Evolutionary conservation across 2,888 invertebrate genomes (phyloP), one percentile per base, ranked within the genome.

Genomic region (Globia sparganii): DNA sequence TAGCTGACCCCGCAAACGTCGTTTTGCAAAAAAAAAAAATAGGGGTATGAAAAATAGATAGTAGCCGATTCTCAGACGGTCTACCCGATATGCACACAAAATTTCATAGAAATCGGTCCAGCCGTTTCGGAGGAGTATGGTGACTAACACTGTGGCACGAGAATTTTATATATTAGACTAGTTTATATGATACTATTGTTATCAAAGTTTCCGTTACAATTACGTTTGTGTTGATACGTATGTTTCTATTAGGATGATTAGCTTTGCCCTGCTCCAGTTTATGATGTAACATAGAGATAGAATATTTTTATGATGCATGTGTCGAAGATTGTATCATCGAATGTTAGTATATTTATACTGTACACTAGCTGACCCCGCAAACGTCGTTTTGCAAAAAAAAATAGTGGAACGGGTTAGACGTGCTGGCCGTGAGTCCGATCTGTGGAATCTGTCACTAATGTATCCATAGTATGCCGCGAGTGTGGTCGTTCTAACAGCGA

Each of bases 191-290:
- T 77, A 75, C 78, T 85, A 85, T 85, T 86, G 75, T 83, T 86
- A 85, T 85, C 84, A 75, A 83, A 75, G 75, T 86, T 85, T 86
- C 86, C 80, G 86, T 85, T 86, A 80, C 62, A 70, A 75, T 77
- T 77, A 68, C 58, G 64, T 49, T 77, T 68, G 53, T 83, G 46
- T 69, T 40, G 49, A 68, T 73, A 49, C 25, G 66, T 77, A 46
- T n/a, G n/a, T 72, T 66, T 78, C 58, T 72, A 59, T 9, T 68
- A 43, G 71, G 18, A 72, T 58, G 28, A 64, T n/a, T 76, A 67
- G n/a, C 18, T 62, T 70, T 72, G 65, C 83, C 83, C 71, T 80
- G 68, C 65, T 85, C 68, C 75, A 56, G 40, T 73, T 31, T 18
- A 37, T 31, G 2, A 65, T 62, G 59, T 73, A 4, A 77, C 61